These are phyloP conservation scores for Octodon degus DNA, from an alignment of 2,113 vertebrate species.

Conservation along the genomic window DNA sequence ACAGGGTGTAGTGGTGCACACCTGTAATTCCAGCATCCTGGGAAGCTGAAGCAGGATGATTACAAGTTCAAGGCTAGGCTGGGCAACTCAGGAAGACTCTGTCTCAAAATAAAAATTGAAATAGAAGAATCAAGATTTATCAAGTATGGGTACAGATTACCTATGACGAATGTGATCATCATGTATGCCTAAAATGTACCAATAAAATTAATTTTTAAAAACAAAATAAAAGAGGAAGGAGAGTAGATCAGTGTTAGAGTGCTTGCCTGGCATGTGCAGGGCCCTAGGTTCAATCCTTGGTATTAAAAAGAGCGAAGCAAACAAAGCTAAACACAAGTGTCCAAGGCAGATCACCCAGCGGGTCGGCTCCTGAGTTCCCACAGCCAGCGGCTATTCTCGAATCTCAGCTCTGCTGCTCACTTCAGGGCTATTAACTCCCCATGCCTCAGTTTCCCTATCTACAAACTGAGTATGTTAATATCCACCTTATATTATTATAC, in stretches of 20 bases:
- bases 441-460: background rate
- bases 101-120: background rate
- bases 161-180: background rate
- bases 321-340: background rate
- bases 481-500: background rate
- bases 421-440: background rate
- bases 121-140: background rate
- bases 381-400: background rate
- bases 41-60: background rate
- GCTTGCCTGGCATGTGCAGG: background rate
- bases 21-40: background rate
- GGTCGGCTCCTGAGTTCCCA: too few species aligned
- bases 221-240: background rate
- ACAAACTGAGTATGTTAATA: background rate
- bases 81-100: background rate
- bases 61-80: background rate
- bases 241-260: background rate
- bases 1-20: background rate
- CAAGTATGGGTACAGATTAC: background rate
- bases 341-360: background rate
- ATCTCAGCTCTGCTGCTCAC: background rate
- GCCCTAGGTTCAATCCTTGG: background rate
- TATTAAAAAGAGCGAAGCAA: background rate
- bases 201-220: background rate
- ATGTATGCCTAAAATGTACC: background rate